Percentiles rank a stretch among this genome's conserved stretches.
Conservation (phyloP, 2,888 invertebrate genomes). For the Cyclophora punctaria region DNA sequence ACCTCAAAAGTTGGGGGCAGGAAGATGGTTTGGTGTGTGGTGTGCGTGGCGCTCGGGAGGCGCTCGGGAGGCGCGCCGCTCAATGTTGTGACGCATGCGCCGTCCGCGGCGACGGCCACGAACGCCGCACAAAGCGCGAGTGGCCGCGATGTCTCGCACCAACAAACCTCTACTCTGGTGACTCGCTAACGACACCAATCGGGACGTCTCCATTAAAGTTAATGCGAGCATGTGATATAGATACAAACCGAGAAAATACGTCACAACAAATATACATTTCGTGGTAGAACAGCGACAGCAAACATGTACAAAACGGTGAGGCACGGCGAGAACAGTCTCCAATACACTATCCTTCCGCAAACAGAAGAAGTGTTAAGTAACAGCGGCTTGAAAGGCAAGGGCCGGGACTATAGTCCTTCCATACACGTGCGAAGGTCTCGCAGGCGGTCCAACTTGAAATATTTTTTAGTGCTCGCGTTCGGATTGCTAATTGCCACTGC, state of each 20-base stretch:
- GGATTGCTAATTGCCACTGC: conserved; percentile 49
- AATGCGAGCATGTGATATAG: conserved; percentile 58
- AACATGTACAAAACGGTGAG: conserved; percentile 84
- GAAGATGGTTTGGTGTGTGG: conserved; percentile 24
- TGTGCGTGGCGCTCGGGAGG: conserved; percentile 34
- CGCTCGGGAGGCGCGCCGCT: conserved; percentile 54
- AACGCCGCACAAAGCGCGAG: conserved; percentile 61
- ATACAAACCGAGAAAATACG: conserved; percentile 30
- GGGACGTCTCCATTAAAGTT: conserved; percentile 25
- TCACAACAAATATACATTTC: conserved; percentile 54
- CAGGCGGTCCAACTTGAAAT: conserved; percentile 52
- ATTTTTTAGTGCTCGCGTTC: conserved; percentile 50
- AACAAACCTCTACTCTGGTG: conserved; percentile 39
- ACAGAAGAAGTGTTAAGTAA: conserved; percentile 79
- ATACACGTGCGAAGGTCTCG: conserved; percentile 57
- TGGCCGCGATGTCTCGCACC: conserved; percentile 49
- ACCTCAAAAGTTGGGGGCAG: conserved; percentile 60
- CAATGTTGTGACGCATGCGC: conserved; percentile 70
- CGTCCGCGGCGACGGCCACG: conserved; percentile 24
- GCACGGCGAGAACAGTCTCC: conserved; percentile 83
- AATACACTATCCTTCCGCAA: conserved; percentile 83
- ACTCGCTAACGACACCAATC: conserved; percentile 23
- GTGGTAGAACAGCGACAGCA: conserved; percentile 39
- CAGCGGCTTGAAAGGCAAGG: conserved; percentile 74
- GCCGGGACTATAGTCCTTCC: conserved; percentile 67